Evolutionary conservation across 2,113 vertebrate species (phyloP), one percentile per base, ranked within the genome.

Genomic region (Acrocephalus arundinaceus): DNA sequence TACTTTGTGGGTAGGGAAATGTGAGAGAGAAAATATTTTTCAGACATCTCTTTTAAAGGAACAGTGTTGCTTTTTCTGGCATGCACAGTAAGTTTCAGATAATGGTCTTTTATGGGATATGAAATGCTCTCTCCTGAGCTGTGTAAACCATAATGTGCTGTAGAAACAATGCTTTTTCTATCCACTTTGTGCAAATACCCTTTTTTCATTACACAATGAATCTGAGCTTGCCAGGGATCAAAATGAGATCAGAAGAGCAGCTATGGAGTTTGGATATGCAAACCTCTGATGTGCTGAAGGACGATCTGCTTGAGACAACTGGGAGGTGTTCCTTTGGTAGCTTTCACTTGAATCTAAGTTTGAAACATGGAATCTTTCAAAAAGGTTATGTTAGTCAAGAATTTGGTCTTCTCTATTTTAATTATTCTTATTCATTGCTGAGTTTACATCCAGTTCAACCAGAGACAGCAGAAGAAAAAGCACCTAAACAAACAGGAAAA

Each of bases 401-500:
- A 35, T 92, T 95, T 87, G 93, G 71, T 87, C 76, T 79, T 94
- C 87, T 59, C 80, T 61, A 65, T 97, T 91, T 95, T 90, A 81
- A 82, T 68, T 22, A 27, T 75, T 96, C 84, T 94, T 90, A 65
- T 73, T 96, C 84, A 95, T 85, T 93, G 95, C 88, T 54, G 74
- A 97, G 92, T 95, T 95, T 93, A 95, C 82, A 95, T 57, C 24
- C 66, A 74, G 76, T 74, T 88, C 88, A 96, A 89, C 75, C 57
- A 94, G 89, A 97, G 63, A 79, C 88, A 75, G 73, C 77, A 94
- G 72, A 96, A 97, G 94, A 97, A 97, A 97, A 97, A 97, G 68
- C 2, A 5, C 92, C 96, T 97, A 97, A 95, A 87, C 92, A 97
- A 97, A 97, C 94, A 96, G 93, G 97, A 95, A 89, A 96, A 97